Evolutionary conservation across 2,888 invertebrate genomes (phyloP).

Genomic region (Aethes cnicana): DNA sequence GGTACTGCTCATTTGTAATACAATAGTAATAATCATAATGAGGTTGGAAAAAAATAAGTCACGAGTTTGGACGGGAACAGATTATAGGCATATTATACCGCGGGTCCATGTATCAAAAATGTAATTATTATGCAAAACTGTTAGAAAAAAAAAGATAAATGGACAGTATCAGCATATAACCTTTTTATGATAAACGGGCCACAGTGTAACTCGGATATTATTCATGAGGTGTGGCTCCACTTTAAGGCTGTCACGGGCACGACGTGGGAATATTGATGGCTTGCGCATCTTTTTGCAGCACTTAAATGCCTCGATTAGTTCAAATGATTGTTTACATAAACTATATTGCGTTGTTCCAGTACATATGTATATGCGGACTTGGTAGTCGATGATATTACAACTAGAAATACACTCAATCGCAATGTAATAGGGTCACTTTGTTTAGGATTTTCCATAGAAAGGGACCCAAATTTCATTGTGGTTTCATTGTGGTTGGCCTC

Average conservation of each 20-base stretch:
- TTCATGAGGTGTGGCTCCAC: slow-evolving; percentile 17
- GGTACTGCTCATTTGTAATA: too few relatives aligned
- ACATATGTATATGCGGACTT: too few relatives aligned
- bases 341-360: too few relatives aligned
- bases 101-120: slow-evolving; percentile 2
- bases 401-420: too few relatives aligned
- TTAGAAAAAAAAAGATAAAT: slow-evolving; percentile 24
- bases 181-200: slow-evolving; percentile 21
- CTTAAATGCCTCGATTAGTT: not conserved
- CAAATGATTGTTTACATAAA: not conserved
- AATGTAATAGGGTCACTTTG: too few relatives aligned
- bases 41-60: slow-evolving; percentile 23
- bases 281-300: slow-evolving; percentile 12
- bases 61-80: slow-evolving; percentile 13
- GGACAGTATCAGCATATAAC: slow-evolving; percentile 10
- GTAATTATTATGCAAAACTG: slow-evolving; percentile 22
- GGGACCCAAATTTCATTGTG: too few relatives aligned
- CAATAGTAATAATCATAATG: slow-evolving; percentile 15
- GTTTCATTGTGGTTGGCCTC: too few relatives aligned
- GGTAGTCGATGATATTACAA: too few relatives aligned
- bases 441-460: too few relatives aligned
- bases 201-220: slow-evolving; percentile 14
- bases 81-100: slow-evolving; percentile 3
- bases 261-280: slow-evolving; percentile 23
- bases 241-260: slow-evolving; percentile 12